phyloP scores from a whole-genome alignment of 2,113 vertebrate species.

The Lipophrys pholis region DNA sequence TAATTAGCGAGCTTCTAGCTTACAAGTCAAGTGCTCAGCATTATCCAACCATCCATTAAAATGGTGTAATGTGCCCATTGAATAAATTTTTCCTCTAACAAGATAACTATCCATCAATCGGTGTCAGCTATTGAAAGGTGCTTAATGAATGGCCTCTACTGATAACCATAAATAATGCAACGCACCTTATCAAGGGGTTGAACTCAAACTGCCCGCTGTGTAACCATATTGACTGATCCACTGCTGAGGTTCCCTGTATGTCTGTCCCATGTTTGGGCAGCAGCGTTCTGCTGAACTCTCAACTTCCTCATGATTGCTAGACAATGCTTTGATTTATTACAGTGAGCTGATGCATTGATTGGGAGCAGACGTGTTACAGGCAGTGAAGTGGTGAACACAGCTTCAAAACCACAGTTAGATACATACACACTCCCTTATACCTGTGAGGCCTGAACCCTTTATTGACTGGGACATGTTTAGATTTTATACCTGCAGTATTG shows the following conservation, averaged over 20 bases:
- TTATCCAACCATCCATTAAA: slow-evolving; percentile 75
- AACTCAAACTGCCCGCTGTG: slow-evolving; percentile 41
- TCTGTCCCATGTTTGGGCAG: slow-evolving; percentile 20
- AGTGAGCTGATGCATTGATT: too few species aligned
- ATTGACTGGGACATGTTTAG: too few species aligned
- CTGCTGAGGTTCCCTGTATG: slow-evolving; percentile 17
- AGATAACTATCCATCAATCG: slow-evolving; percentile 75
- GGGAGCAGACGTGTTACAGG: too few species aligned
- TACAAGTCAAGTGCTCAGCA: slow-evolving; percentile 66
- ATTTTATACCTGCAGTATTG: too few species aligned
- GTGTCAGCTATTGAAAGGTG: slow-evolving; percentile 71
- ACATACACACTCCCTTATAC: too few species aligned
- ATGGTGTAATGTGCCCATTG: slow-evolving; percentile 61
- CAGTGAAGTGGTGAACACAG: too few species aligned
- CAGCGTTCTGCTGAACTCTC: slow-evolving; percentile 1
- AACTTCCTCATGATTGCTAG: not conserved
- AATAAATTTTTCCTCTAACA: slow-evolving; percentile 67
- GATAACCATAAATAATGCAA: slow-evolving; percentile 73
- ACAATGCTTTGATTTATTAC: not conserved
- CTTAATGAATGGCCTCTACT: slow-evolving; percentile 70
- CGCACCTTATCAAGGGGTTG: slow-evolving; percentile 46
- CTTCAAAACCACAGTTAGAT: too few species aligned
- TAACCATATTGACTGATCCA: slow-evolving; percentile 51
- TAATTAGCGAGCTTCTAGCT: slow-evolving; percentile 65
- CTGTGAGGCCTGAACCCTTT: too few species aligned